These are phyloP conservation scores for Oligia latruncula DNA, from an alignment of 2,888 invertebrate genomes.

Conservation along the genomic window DNA sequence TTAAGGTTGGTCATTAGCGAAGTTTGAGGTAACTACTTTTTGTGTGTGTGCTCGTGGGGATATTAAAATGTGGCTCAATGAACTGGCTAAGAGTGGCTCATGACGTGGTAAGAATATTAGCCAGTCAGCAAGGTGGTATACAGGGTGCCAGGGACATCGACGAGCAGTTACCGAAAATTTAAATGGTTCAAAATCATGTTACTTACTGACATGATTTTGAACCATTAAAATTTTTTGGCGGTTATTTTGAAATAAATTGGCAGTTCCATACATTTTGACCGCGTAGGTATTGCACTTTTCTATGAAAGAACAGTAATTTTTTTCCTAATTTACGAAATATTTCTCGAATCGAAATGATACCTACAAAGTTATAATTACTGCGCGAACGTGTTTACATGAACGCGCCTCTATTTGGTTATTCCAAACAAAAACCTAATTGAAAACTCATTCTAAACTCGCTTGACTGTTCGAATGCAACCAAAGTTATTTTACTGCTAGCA, in stretches of 20 bases:
- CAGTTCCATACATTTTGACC: no score
- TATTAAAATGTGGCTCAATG: slow-evolving; percentile 14
- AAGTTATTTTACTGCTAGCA: background rate
- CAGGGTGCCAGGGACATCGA: background rate
- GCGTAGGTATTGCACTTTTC: background rate
- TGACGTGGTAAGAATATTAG: background rate
- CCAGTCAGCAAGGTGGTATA: background rate
- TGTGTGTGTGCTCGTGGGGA: slow-evolving; percentile 21
- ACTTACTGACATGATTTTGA: background rate
- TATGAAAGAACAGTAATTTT: background rate
- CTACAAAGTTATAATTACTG: background rate
- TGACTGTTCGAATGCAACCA: background rate
- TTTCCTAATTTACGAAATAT: background rate
- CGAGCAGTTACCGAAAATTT: background rate
- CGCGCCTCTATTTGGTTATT: background rate
- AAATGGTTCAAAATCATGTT: no score
- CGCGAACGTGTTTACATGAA: background rate
- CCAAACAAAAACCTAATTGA: background rate
- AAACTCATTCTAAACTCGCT: background rate
- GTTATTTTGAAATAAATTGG: no score
- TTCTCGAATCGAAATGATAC: background rate
- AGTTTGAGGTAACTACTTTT: slow-evolving; percentile 37
- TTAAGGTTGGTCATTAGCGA: slow-evolving; percentile 37
- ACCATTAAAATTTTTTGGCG: background rate
- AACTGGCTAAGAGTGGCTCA: background rate